Base-by-base conservation (phyloP, 1,140 invertebrate genomes). In the Zaprionus lachaisei region DNA sequence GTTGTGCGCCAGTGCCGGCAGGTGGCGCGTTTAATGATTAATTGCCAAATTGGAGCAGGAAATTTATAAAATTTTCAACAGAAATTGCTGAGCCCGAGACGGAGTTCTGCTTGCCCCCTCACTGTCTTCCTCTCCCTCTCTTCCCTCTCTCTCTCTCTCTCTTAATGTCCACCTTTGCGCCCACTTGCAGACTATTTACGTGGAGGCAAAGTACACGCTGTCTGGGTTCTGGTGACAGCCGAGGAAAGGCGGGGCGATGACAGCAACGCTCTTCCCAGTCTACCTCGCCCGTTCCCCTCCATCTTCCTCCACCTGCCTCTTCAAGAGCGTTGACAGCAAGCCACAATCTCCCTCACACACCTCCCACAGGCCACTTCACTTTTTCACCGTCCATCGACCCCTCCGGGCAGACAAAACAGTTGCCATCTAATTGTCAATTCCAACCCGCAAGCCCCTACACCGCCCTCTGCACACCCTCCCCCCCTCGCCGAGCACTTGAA, bases 31-130 rank as follows among this genome's bases (percentile, higher is more conserved):
- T 78, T 87, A 72, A 84, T 89, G 84, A 89, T 89, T 89, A 89
- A 89, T 90, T 89, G 85, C 81, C 65, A 71, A 80, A 81, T 83
- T 90, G 68, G 67, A 72, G 81, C 64, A 49, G 81, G 55, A 84
- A 81, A 89, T 90, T 81, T 83, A 79, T 72, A 76, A 78, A 77
- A 83, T 69, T 75, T 83, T 65, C 60, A 84, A 77, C 76, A 83
- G 82, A 80, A 82, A 78, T 20, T 65, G 49, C 44, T 7, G 24
- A n/a, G 41, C 7, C 12, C 41, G 22, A n/a, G 5, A 34, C 24
- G 17, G 2, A 14, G 4, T 49, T 26, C 24, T 24, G 22, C 34
- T 22, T 17, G n/a, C 12, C 5, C 9, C 28, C 56, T 28, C 34
- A 11, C 24, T 14, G 24, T 9, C 15, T 12, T 24, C 20, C 9